Base-by-base conservation (phyloP, 1,140 invertebrate genomes). In the Eubasilissa regina region DNA sequence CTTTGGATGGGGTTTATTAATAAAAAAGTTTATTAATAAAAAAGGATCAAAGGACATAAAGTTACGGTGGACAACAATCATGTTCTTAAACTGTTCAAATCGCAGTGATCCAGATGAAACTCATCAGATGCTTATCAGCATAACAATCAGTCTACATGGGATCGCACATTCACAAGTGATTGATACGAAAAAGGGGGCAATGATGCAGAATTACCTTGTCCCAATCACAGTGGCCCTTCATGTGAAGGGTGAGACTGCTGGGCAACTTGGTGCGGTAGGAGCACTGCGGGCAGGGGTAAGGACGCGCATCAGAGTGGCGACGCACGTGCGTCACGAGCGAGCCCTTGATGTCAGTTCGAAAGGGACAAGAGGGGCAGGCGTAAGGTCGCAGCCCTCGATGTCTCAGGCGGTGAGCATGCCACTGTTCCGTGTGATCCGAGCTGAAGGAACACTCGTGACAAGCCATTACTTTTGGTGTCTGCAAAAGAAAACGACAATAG, bases 301-400 rank as follows among this genome's bases (percentile, higher is more conserved):
- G 58, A 4, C 13, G 13, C 4, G 4, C 25, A 0, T 4, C n/a
- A 0, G 43, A 47, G 12, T 68, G 64, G 12, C 15, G 15, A 12
- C n/a, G 44, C 9, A 21, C 35, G n/a, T 68, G 64, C 7, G 43
- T 10, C 4, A 8, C 64, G 6, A 68, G 9, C n/a, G 64, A 35
- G 64, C n/a, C 44, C 13, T 44, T 35, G 7, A 45, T n/a, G 43
- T 68, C 64, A 12, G 64, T 47, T 13, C 64, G 64, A 9, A 45
- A 48, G 13, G 64, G 11, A 48, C 73, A 75, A 1, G 43, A 15
- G 10, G 15, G 12, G 55, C 73, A 75, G n/a, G 21, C 53, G 43
- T 47, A 60, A 11, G 73, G 73, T 9, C 73, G 51, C 53, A 75
- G 55, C 0, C 73, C 73, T 3, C 55, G 35, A 15, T 75, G 73